phyloP scores from a whole-genome alignment of 2,888 invertebrate genomes.

The Sclerodermus sp. region DNA sequence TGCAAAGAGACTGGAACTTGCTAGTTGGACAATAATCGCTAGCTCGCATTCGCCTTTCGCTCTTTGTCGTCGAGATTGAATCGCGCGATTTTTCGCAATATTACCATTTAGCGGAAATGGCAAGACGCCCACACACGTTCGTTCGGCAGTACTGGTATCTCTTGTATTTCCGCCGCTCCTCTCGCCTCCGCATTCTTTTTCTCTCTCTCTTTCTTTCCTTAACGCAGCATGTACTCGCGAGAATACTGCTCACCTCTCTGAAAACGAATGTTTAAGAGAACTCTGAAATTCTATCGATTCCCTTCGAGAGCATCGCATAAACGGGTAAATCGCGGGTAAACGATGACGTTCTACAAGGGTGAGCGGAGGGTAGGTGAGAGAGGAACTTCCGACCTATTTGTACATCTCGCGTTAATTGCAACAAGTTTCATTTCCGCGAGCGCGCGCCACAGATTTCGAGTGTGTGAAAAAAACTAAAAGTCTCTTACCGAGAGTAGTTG shows the following conservation, averaged over 20 bases:
- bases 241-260: constrained; percentile 37
- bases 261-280: constrained; percentile 4
- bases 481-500: constrained; percentile 42
- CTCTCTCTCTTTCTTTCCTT: constrained; percentile 3
- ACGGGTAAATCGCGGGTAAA: too few species aligned
- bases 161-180: neutral
- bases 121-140: neutral
- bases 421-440: too few species aligned
- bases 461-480: neutral
- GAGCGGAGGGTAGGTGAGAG: too few species aligned
- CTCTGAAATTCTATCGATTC: too few species aligned
- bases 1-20: neutral
- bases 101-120: too few species aligned
- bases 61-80: neutral
- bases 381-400: too few species aligned
- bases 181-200: neutral
- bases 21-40: neutral
- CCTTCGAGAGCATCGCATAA: too few species aligned
- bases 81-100: too few species aligned
- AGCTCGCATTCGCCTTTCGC: neutral
- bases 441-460: too few species aligned
- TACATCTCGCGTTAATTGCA: too few species aligned
- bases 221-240: constrained; percentile 36
- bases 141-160: neutral
- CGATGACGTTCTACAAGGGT: too few species aligned